These are phyloP conservation scores for Chaetoderma sp. DNA, from an alignment of 2,888 invertebrate species.

Conservation along the genomic window DNA sequence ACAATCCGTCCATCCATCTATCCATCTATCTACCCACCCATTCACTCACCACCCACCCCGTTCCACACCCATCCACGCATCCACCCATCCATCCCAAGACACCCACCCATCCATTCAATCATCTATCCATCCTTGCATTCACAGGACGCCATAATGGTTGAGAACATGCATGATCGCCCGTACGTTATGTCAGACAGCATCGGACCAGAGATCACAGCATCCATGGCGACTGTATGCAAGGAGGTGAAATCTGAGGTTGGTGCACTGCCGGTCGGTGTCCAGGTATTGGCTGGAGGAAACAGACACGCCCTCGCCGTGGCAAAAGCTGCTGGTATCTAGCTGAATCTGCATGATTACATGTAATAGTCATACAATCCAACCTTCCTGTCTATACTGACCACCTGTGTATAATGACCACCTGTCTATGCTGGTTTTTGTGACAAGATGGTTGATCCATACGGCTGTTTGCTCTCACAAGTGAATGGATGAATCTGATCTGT, in stretches of 20 bases:
- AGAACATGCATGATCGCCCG: conserved; percentile 86
- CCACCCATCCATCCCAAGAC: neutral
- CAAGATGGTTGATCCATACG: too few species aligned
- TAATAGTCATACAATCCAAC: too few species aligned
- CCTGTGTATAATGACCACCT: too few species aligned
- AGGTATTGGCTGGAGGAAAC: conserved; percentile 83
- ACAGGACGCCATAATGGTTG: conserved; percentile 80
- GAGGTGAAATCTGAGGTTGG: conserved; percentile 75
- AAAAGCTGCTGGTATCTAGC: conserved; percentile 74
- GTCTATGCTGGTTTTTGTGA: too few species aligned
- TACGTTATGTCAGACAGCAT: conserved; percentile 75
- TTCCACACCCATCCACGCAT: conserved; percentile 7
- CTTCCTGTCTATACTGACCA: too few species aligned
- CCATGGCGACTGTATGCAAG: conserved; percentile 77
- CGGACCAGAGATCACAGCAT: conserved; percentile 78
- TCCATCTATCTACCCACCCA: conserved; percentile 15
- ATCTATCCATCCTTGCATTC: conserved; percentile 31
- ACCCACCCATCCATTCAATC: neutral
- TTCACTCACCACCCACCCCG: too few species aligned
- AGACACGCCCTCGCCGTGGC: conserved; percentile 82
- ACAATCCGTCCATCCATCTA: neutral
- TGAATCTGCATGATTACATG: neutral
- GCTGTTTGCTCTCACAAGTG: too few species aligned
- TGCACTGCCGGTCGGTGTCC: conserved; percentile 67
- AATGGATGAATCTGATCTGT: too few species aligned